These are phyloP conservation scores for Poeciliopsis gracilis DNA, from an alignment of 2,797 vertebrate genomes.

Conservation along the genomic window DNA sequence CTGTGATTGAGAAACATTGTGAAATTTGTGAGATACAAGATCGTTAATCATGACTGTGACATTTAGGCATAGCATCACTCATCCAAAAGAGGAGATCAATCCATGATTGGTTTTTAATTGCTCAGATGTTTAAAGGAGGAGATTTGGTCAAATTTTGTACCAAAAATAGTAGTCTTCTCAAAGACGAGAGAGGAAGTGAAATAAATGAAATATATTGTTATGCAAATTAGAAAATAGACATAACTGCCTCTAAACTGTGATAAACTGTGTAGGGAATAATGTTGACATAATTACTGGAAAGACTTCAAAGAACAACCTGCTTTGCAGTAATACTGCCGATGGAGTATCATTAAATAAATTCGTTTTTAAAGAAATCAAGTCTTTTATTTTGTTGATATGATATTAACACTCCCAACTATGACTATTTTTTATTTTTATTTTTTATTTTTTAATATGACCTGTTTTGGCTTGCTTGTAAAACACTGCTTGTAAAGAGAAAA, in stretches of 20 bases:
- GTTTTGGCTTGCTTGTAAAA: neutral
- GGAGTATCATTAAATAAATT: conserved; percentile 27
- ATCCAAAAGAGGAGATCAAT: conserved; percentile 14
- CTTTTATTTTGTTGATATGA: conserved; percentile 23
- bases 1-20: conserved; percentile 18
- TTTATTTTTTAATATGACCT: too few species aligned
- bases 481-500: neutral
- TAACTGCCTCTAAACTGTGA: conserved; percentile 26
- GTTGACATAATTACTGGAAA: conserved; percentile 20
- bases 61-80: conserved; percentile 13
- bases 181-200: conserved; percentile 16
- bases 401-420: neutral
- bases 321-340: conserved; percentile 28
- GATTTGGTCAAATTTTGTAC: neutral
- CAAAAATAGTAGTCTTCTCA: neutral
- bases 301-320: conserved; percentile 44
- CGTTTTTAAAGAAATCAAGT: conserved; percentile 19
- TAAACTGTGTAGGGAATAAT: neutral
- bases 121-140: neutral
- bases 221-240: conserved; percentile 21
- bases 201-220: conserved; percentile 21
- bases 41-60: conserved; percentile 15
- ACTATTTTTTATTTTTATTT: neutral
- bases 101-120: conserved; percentile 11
- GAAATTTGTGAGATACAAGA: conserved; percentile 31